These are phyloP conservation scores for Rhinella marina DNA, from an alignment of 2,797 vertebrate genomes.

Conservation along the genomic window DNA sequence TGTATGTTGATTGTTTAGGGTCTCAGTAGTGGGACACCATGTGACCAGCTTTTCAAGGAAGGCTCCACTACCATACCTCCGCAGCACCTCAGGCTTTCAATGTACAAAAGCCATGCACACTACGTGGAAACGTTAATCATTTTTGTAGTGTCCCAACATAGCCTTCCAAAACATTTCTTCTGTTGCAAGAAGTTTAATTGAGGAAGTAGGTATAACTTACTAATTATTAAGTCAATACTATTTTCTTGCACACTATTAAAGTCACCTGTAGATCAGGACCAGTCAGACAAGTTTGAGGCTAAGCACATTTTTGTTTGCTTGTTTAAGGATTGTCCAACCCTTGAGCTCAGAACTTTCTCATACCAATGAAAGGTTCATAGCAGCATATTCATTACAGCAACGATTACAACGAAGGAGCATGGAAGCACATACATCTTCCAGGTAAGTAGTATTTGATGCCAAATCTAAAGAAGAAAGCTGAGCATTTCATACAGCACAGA, in stretches of 20 bases:
- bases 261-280: neutral
- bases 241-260: neutral
- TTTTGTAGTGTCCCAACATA: neutral
- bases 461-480: too few relatives aligned
- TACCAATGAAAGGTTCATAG: neutral
- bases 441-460: neutral
- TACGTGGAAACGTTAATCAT: neutral
- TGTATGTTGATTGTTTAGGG: too few relatives aligned
- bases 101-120: too few relatives aligned
- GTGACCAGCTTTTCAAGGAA: neutral
- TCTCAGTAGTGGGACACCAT: too few relatives aligned
- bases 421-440: neutral
- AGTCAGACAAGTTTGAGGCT: conserved; percentile 29
- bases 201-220: neutral
- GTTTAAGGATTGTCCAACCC: conserved; percentile 26
- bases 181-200: neutral
- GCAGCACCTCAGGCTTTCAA: too few relatives aligned
- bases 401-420: neutral
- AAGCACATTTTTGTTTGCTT: conserved; percentile 12
- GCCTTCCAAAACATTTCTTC: neutral
- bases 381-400: neutral
- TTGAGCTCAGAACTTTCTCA: neutral
- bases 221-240: neutral
- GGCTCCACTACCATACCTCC: neutral
- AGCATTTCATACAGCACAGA: neutral